phyloP scores from a whole-genome alignment of 2,113 vertebrate species.

The Silurus asotus region DNA sequence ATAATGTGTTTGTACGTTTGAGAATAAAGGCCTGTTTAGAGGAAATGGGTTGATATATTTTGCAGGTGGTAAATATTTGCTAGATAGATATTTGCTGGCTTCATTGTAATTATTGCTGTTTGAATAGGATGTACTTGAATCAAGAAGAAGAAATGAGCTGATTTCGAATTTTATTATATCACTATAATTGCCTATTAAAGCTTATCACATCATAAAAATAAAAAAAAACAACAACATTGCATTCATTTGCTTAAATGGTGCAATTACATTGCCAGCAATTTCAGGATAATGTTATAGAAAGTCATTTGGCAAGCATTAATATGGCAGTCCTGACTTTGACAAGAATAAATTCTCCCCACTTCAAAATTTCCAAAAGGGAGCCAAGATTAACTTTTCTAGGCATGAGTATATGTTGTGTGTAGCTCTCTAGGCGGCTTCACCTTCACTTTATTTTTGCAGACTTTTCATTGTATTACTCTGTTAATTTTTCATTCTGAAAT shows the following conservation, averaged over 20 bases:
- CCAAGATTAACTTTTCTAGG: neutral
- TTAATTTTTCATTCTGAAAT: neutral
- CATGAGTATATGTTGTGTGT: neutral
- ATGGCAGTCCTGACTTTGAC: neutral
- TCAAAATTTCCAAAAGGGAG: neutral
- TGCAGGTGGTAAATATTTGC: conserved; percentile 22
- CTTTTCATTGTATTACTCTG: neutral
- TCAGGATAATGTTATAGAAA: neutral
- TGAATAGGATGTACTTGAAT: neutral
- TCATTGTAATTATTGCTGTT: neutral
- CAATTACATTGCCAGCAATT: neutral
- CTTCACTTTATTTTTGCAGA: neutral
- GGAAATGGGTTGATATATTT: neutral
- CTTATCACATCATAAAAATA: neutral
- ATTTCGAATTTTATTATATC: neutral
- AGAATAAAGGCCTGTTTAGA: neutral
- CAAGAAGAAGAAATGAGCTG: neutral
- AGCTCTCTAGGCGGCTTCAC: neutral
- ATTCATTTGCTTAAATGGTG: neutral
- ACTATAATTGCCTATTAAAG: neutral
- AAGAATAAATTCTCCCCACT: neutral
- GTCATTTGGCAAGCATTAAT: neutral
- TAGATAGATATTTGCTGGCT: neutral
- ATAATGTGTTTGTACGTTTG: conserved; percentile 21
- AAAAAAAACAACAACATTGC: neutral